These are phyloP conservation scores for Orbicella faveolata DNA, from an alignment of 64 coral and sea anemone genomes.

Conservation along the genomic window DNA sequence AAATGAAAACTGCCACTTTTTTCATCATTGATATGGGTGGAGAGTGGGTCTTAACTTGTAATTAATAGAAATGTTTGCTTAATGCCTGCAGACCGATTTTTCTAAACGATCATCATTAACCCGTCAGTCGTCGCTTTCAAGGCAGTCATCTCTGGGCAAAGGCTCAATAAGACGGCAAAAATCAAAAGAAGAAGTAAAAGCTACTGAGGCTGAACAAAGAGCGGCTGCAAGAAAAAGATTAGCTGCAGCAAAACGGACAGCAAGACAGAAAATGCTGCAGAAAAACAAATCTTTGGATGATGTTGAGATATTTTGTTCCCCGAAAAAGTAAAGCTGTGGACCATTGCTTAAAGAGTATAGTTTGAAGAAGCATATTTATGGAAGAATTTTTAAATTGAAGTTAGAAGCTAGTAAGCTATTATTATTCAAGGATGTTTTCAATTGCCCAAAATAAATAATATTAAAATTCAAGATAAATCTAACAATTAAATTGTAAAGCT, in stretches of 20 bases:
- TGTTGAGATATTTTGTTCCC: slow-evolving; percentile 95
- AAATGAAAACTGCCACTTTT: too few species aligned
- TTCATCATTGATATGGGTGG: too few species aligned
- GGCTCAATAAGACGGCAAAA: slow-evolving; percentile 79
- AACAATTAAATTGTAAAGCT: slow-evolving; percentile 3
- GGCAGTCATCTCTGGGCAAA: slow-evolving; percentile 84
- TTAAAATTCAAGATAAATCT: neutral
- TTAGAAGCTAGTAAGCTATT: neutral
- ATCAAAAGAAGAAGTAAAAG: slow-evolving; percentile 90
- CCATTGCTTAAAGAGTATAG: slow-evolving; percentile 8
- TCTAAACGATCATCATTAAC: slow-evolving; percentile 61
- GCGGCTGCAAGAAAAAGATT: slow-evolving; percentile 84
- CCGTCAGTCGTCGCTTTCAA: slow-evolving; percentile 71
- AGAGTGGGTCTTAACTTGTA: neutral
- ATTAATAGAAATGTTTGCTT: neutral
- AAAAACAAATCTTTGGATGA: slow-evolving; percentile 83
- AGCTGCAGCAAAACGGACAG: slow-evolving; percentile 83
- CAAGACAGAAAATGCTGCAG: slow-evolving; percentile 69
- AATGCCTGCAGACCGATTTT: slow-evolving; percentile 34
- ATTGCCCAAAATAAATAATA: slow-evolving; percentile 2
- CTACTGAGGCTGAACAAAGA: slow-evolving; percentile 69
- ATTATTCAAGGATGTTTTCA: neutral
- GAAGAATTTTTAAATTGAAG: slow-evolving; percentile 39
- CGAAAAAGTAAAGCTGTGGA: slow-evolving; percentile 66
- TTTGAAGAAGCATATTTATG: slow-evolving; percentile 50